phyloP scores from a whole-genome alignment of 2,113 vertebrate genomes.

The Poicephalus meyeri region DNA sequence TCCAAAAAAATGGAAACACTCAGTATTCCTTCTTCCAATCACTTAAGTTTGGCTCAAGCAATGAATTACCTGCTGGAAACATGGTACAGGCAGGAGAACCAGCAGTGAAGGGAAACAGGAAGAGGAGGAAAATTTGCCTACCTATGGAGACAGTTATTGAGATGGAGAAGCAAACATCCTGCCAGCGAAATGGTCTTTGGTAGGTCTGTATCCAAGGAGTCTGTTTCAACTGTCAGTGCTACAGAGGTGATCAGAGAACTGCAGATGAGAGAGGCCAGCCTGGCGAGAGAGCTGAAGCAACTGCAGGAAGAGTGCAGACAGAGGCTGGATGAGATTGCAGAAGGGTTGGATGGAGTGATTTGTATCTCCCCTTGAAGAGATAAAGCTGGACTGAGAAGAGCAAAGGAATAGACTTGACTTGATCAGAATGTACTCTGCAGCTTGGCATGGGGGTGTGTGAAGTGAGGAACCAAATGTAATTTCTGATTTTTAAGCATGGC shows the following conservation, averaged over 20 bases:
- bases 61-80: background rate
- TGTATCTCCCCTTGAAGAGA: slow-evolving; percentile 54
- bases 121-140: background rate
- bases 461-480: slow-evolving; percentile 4
- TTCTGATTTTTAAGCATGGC: background rate
- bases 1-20: background rate
- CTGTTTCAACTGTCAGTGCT: background rate
- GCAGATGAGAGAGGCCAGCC: background rate
- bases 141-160: background rate
- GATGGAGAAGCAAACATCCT: background rate
- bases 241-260: slow-evolving; percentile 36
- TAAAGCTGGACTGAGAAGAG: background rate
- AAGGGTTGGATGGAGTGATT: slow-evolving; percentile 41
- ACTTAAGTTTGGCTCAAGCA: background rate
- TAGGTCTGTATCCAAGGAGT: background rate
- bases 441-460: background rate
- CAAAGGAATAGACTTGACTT: background rate
- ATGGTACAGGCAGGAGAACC: background rate
- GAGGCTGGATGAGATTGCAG: slow-evolving; percentile 15
- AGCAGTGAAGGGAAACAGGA: background rate
- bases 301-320: slow-evolving; percentile 43
- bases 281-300: slow-evolving; percentile 40
- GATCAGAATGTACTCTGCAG: background rate
- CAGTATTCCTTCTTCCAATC: background rate
- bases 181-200: background rate